Base-by-base conservation (phyloP, 2,113 vertebrate genomes). In the Tyto alba region DNA sequence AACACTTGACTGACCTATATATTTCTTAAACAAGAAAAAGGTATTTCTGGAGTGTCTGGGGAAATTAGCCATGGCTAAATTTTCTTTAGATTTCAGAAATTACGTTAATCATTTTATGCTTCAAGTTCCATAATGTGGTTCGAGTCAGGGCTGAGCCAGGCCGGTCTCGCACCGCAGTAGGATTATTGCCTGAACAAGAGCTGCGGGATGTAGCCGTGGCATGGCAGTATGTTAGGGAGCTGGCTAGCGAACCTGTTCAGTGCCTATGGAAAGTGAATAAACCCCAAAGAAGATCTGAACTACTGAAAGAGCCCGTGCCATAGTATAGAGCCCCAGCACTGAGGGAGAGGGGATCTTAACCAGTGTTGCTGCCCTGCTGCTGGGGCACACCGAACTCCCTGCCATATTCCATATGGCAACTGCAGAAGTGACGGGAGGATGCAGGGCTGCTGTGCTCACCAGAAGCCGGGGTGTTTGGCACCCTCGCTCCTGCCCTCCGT, bases 81-180 rank as follows among this genome's bases (percentile, higher is more conserved):
- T 89, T 90, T 90, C 60, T 82, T 84, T 74, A 62, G 43, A 89
- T 81, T 96, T 92, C 38, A 76, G 88, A 93, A 95, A 92, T 29
- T 56, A 45, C 72, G 45, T 72, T 89, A 72, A 96, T 89, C 2
- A 78, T 56, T 89, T 84, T 53, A 36, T 82, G 69, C 60, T 88
- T 69, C 71, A 64, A 62, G 30, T 91, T 89, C 72, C 11, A 4
- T 71, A 67, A 40, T 8, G 36, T 69, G 19, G 20, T 45, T 78
- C 1, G 1, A 47, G 53, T 34, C 47, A 40, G 13, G 34, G 76
- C 47, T 81, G 87, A 84, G n/a, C 73, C 38, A 48, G 64, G 55
- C 74, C 75, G 78, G 13, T 59, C 16, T 89, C 52, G 56, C 41
- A 30, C 8, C 62, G 71, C 82, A 60, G 45, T 22, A 25, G 41